Evolutionary conservation across 2,888 invertebrate species (phyloP).

Genomic region (Gnatocerus cornutus): DNA sequence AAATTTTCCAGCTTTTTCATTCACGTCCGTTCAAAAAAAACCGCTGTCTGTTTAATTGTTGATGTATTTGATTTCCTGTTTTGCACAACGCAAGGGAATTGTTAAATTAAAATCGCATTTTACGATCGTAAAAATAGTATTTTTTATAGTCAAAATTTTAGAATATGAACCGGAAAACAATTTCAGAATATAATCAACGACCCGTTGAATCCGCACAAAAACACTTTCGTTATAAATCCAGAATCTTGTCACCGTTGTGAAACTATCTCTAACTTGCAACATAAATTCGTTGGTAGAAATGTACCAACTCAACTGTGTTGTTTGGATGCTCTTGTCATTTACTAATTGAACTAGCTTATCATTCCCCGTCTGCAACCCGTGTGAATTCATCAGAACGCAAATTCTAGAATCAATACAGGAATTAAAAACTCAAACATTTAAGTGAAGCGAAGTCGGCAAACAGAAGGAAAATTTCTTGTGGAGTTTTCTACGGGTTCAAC

Average conservation of each 20-base stretch:
- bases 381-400: constrained; percentile 8
- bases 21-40: too few species aligned
- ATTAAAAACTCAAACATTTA: constrained; percentile 24
- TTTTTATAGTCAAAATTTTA: too few species aligned
- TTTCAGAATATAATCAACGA: too few species aligned
- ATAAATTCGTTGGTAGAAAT: constrained; percentile 39
- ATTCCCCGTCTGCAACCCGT: constrained; percentile 25
- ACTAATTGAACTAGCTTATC: constrained; percentile 45
- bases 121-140: too few species aligned
- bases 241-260: constrained; percentile 3
- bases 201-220: neutral
- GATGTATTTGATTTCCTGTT: too few species aligned
- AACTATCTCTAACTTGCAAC: constrained; percentile 39
- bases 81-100: too few species aligned
- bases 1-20: too few species aligned
- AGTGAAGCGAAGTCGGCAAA: neutral
- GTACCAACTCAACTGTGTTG: constrained; percentile 44
- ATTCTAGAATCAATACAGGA: constrained; percentile 11
- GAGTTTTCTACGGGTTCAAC: neutral
- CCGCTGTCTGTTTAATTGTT: too few species aligned
- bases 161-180: too few species aligned
- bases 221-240: constrained; percentile 1
- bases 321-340: constrained; percentile 44
- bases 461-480: neutral
- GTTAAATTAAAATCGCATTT: too few species aligned